Evolutionary conservation across 1,140 invertebrate species (phyloP).

Genomic region (Psix sp.): DNA sequence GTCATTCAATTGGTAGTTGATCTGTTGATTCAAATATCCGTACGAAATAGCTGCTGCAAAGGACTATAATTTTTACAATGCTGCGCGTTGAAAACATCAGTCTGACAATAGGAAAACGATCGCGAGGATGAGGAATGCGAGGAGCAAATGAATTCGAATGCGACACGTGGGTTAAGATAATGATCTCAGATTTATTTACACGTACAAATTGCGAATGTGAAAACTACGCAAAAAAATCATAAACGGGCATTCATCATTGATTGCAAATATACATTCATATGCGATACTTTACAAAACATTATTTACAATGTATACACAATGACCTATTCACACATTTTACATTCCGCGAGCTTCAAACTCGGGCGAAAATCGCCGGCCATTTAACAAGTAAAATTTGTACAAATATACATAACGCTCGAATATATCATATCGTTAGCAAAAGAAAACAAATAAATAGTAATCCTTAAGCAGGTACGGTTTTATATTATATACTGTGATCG

Average conservation of each 20-base stretch:
- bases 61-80: too few relatives aligned
- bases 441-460: conserved; percentile 75
- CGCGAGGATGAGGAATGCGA: background rate
- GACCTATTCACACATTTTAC: conserved; percentile 74
- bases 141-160: background rate
- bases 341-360: conserved; percentile 45
- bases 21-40: too few relatives aligned
- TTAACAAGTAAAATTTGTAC: conserved; percentile 69
- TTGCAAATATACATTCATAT: conserved; percentile 71
- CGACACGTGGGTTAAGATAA: too few relatives aligned
- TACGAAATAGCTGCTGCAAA: too few relatives aligned
- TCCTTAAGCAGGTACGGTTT: conserved; percentile 75
- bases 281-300: conserved; percentile 72
- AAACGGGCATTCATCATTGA: conserved; percentile 56
- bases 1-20: too few relatives aligned
- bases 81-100: too few relatives aligned
- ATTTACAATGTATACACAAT: conserved; percentile 75
- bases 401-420: conserved; percentile 72
- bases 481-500: conserved; percentile 60
- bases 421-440: conserved; percentile 59
- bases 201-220: conserved; percentile 53
- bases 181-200: conserved; percentile 61
- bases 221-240: conserved; percentile 47
- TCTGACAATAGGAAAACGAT: background rate
- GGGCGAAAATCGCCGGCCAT: conserved; percentile 35